These are phyloP conservation scores for Aelia acuminata DNA, from an alignment of 2,888 invertebrate genomes.

Conservation along the genomic window DNA sequence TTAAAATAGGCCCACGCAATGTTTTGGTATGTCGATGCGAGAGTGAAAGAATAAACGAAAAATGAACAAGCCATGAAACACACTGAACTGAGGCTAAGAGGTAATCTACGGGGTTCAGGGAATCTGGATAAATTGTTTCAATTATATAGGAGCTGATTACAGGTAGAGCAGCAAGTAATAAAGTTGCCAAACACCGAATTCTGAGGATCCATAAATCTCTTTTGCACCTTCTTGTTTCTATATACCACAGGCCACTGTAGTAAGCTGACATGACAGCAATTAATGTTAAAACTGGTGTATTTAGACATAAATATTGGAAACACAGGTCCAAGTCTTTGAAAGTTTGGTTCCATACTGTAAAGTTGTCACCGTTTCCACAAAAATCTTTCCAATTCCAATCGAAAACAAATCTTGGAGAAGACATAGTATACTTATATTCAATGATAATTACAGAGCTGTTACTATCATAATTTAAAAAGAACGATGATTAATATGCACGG, in stretches of 20 bases:
- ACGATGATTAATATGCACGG: not conserved
- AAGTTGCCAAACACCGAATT: conserved; percentile 76
- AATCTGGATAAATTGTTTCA: conserved; percentile 67
- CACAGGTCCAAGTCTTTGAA: conserved; percentile 86
- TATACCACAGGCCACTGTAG: conserved; percentile 80
- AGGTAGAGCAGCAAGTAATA: conserved; percentile 75
- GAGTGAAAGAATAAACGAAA: conserved; percentile 80
- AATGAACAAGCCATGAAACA: conserved; percentile 86
- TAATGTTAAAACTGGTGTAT: conserved; percentile 81
- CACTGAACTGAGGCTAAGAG: conserved; percentile 80
- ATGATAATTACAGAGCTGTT: not conserved
- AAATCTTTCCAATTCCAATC: conserved; percentile 82
- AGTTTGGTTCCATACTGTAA: conserved; percentile 79
- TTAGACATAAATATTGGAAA: conserved; percentile 87
- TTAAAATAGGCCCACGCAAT: conserved; percentile 81
- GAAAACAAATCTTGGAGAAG: conserved; percentile 53
- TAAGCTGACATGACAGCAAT: conserved; percentile 86
- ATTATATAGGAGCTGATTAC: conserved; percentile 74
- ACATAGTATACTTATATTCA: not conserved
- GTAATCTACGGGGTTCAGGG: conserved; percentile 76
- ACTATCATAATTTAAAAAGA: not conserved
- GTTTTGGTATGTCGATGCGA: conserved; percentile 74
- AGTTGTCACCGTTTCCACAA: conserved; percentile 79
- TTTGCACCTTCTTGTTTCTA: conserved; percentile 76
- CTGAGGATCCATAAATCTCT: conserved; percentile 77